Evolutionary conservation across 1,140 invertebrate genomes (phyloP).

Genomic region (Listronotus bonariensis): DNA sequence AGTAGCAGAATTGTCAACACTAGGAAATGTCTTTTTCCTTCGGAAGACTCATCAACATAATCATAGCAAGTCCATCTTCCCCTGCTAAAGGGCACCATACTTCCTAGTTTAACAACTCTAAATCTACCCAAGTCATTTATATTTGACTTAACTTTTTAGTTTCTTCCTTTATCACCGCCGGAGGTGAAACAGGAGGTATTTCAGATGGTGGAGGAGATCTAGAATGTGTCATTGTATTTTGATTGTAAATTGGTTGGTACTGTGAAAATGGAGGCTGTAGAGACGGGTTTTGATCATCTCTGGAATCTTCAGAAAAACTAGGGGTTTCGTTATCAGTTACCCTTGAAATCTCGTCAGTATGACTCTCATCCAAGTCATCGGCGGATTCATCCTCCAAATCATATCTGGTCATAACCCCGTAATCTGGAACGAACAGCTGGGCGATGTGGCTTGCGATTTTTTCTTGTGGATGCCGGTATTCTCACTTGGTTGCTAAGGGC

Average conservation of each 20-base stretch:
- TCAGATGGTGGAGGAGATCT: conserved; percentile 8
- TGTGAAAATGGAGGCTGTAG: conserved; percentile 3
- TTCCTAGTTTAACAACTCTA: conserved; percentile 96
- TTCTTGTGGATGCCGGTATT: conserved; percentile 25
- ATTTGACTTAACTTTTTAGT: conserved; percentile 48
- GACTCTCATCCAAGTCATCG: conserved; percentile 91
- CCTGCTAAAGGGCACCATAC: conserved; percentile 89
- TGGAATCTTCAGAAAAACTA: conserved; percentile 71
- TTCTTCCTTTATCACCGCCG: conserved; percentile 9
- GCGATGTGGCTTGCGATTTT: conserved; percentile 61
- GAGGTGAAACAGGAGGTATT: conserved; percentile 3
- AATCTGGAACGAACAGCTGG: conserved; percentile 91
- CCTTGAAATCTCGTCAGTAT: conserved; percentile 83
- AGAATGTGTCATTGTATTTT: conserved; percentile 19
- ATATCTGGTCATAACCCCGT: conserved; percentile 71
- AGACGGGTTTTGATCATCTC: conserved; percentile 35
- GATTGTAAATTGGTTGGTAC: conserved; percentile 18
- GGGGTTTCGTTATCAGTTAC: conserved; percentile 86
- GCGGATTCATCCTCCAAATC: conserved; percentile 90
- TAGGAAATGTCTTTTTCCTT: conserved; percentile 2
- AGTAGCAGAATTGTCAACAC: conserved; percentile 9
- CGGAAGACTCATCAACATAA: conserved; percentile 77
- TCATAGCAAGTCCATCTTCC: conserved; percentile 96
- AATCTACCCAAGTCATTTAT: conserved; percentile 63
- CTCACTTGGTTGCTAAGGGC: conserved; percentile 40